Conservation (phyloP, 2,888 invertebrate species). For the Coenonympha glycerion region DNA sequence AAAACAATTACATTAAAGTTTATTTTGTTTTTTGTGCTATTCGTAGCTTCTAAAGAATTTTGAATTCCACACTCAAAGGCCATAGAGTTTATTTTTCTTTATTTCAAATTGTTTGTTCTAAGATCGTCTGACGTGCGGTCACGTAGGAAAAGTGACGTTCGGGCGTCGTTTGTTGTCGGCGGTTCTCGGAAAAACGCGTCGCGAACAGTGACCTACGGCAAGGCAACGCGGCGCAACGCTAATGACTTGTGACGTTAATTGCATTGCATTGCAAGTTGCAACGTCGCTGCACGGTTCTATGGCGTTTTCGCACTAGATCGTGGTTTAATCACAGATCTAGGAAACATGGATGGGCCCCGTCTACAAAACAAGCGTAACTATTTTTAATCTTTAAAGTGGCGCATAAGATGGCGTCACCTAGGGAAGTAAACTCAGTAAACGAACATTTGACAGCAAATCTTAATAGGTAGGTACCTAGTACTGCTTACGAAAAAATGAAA, state of each 20-base stretch:
- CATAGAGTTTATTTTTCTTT: constrained; percentile 4
- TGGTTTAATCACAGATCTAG: no score
- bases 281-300: background rate
- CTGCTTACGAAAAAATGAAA: no score
- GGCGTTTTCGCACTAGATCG: constrained; percentile 4
- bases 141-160: constrained; percentile 32
- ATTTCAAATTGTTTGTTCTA: background rate
- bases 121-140: constrained; percentile 6
- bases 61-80: background rate
- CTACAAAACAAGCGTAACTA: no score
- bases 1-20: no score
- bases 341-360: no score
- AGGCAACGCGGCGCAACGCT: constrained; percentile 37
- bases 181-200: constrained; percentile 28
- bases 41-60: background rate
- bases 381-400: no score
- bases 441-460: no score
- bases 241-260: constrained; percentile 23
- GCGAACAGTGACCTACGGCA: constrained; percentile 57
- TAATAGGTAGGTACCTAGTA: no score
- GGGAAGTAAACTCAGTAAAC: no score
- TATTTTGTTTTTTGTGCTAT: background rate
- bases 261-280: no score
- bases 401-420: no score
- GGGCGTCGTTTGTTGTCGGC: constrained; percentile 34